Conservation (phyloP, 2,113 vertebrate species). For the Castor canadensis region DNA sequence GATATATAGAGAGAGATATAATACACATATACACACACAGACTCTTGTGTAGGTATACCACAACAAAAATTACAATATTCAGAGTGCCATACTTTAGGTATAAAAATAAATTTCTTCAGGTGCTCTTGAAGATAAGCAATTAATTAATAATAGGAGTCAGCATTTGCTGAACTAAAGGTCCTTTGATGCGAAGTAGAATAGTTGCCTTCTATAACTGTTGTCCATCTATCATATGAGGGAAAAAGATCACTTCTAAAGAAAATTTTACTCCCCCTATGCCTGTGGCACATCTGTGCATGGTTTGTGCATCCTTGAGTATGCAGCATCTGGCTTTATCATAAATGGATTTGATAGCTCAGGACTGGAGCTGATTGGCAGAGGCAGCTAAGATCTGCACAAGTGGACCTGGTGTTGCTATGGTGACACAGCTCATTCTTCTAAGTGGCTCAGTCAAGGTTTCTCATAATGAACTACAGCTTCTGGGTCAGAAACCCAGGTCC, state of each 20-base stretch:
- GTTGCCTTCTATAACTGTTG: not conserved
- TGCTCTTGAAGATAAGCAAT: not conserved
- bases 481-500: not conserved
- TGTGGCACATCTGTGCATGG: slow-evolving; percentile 15
- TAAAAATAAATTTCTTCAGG: not conserved
- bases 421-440: slow-evolving; percentile 57
- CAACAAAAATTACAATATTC: not conserved
- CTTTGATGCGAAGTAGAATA: not conserved
- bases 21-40: not conserved
- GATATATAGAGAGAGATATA: no score
- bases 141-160: not conserved
- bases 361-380: slow-evolving; percentile 60
- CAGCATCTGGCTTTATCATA: slow-evolving; percentile 51
- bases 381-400: slow-evolving; percentile 55
- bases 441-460: slow-evolving; percentile 27
- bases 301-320: slow-evolving; percentile 35
- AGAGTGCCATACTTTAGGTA: not conserved
- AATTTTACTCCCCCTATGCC: not conserved
- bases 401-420: slow-evolving; percentile 69
- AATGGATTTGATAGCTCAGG: slow-evolving; percentile 59
- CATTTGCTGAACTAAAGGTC: not conserved
- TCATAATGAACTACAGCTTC: not conserved
- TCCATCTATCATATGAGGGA: not conserved
- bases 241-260: slow-evolving; percentile 17
- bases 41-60: not conserved